Conservation (phyloP, 2,797 vertebrate species). For the Enteromius mattozi region DNA sequence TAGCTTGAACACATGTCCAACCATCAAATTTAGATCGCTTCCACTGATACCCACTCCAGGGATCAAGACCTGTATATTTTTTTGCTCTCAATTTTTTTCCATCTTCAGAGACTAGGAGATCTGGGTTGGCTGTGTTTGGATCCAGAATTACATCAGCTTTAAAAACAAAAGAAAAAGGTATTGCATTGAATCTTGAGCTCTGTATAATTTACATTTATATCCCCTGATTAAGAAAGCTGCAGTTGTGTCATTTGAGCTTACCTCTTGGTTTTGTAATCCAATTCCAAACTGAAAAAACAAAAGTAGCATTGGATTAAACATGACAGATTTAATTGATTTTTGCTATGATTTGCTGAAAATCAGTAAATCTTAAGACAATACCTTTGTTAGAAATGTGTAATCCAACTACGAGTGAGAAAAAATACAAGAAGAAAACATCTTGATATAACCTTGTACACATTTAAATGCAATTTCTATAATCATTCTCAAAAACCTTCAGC, state of each 20-base stretch:
- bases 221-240: not conserved
- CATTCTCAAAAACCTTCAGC: not conserved
- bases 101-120: constrained; percentile 40
- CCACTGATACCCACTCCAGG: not conserved
- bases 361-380: not conserved
- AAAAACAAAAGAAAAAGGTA: constrained; percentile 12
- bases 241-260: constrained; percentile 11
- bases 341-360: not conserved
- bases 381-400: constrained; percentile 40
- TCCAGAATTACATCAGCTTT: constrained; percentile 56
- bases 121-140: constrained; percentile 55
- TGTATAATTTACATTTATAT: not conserved
- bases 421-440: not conserved
- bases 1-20: constrained; percentile 59
- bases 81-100: constrained; percentile 41
- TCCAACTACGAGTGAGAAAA: constrained; percentile 1
- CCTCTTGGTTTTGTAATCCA: constrained; percentile 52
- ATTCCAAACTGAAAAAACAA: constrained; percentile 52
- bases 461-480: not conserved
- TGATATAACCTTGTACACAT: not conserved
- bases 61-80: not conserved
- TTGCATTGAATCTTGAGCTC: not conserved
- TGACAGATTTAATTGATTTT: not conserved
- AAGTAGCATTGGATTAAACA: not conserved
- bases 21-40: constrained; percentile 24